A percentile compares a stretch with the other conserved stretches of the same genome.
Evolutionary conservation across 2,113 vertebrate species (phyloP).

Genomic region (Thamnophis sirtalis): DNA sequence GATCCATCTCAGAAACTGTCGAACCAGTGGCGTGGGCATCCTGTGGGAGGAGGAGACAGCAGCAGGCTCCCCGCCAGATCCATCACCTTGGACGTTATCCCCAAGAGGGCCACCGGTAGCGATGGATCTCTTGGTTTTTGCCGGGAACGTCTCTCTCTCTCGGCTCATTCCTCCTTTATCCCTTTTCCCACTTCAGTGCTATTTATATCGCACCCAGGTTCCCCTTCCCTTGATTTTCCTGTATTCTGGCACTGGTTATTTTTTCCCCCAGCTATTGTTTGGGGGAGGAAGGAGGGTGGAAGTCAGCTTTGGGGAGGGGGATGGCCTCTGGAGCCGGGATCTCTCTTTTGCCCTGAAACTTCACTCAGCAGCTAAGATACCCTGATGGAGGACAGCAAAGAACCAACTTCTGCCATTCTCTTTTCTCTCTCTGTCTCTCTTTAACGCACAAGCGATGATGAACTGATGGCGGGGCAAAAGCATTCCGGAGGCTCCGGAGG

Average conservation of each 20-base stretch:
- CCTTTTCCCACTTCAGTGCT: not conserved
- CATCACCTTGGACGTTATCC: not conserved
- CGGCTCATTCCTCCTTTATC: not conserved
- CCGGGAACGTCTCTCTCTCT: not conserved
- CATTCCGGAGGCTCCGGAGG: not conserved
- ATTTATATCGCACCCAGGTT: constrained; percentile 12
- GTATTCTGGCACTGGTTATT: constrained; percentile 38
- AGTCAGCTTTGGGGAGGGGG: no score
- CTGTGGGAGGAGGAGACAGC: not conserved
- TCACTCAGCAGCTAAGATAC: not conserved
- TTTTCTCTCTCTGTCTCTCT: not conserved
- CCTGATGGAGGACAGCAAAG: not conserved
- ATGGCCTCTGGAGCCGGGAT: no score
- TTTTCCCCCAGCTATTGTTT: constrained; percentile 17
- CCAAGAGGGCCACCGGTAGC: constrained; percentile 38
- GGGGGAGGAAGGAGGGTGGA: no score
- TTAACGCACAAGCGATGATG: not conserved
- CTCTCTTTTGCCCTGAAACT: no score
- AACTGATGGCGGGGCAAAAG: not conserved
- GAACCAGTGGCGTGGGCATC: constrained; percentile 10
- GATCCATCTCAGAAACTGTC: constrained; percentile 40
- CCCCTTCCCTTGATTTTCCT: not conserved
- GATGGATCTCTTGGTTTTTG: not conserved
- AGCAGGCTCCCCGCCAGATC: not conserved
- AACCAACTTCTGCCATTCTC: not conserved